Evolutionary conservation across 1,140 invertebrate genomes (phyloP).

Genomic region (Papilio dardanus): DNA sequence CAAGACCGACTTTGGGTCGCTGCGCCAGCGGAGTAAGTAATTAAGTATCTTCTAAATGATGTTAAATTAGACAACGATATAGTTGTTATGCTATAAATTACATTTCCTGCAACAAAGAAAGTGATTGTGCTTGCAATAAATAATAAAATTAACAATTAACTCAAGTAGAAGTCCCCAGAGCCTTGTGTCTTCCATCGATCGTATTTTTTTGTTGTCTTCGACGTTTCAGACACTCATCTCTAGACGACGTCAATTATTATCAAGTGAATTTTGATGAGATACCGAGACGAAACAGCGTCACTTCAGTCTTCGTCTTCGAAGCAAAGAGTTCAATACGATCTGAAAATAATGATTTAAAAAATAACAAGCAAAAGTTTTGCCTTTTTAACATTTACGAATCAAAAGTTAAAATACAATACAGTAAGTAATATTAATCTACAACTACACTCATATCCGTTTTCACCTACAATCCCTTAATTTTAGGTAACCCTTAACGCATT

Average conservation of each 20-base stretch:
- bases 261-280: conserved; percentile 9
- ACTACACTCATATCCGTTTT: too few relatives aligned
- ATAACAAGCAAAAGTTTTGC: background rate
- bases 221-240: background rate
- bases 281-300: background rate
- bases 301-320: background rate
- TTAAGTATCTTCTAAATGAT: too few relatives aligned
- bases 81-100: background rate
- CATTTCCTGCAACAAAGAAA: background rate
- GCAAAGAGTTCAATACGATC: background rate
- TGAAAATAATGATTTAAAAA: conserved; percentile 8
- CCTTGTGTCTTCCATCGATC: background rate
- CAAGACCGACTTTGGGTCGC: too few relatives aligned
- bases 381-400: too few relatives aligned
- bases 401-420: too few relatives aligned
- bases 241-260: conserved; percentile 10
- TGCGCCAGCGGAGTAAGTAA: too few relatives aligned
- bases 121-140: conserved; percentile 1
- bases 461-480: too few relatives aligned
- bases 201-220: conserved; percentile 8
- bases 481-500: too few relatives aligned
- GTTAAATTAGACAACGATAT: background rate
- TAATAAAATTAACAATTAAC: background rate
- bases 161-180: background rate
- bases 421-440: too few relatives aligned